Evolutionary conservation across 2,113 vertebrate genomes (phyloP).

Genomic region (Oreochromis aureus): DNA sequence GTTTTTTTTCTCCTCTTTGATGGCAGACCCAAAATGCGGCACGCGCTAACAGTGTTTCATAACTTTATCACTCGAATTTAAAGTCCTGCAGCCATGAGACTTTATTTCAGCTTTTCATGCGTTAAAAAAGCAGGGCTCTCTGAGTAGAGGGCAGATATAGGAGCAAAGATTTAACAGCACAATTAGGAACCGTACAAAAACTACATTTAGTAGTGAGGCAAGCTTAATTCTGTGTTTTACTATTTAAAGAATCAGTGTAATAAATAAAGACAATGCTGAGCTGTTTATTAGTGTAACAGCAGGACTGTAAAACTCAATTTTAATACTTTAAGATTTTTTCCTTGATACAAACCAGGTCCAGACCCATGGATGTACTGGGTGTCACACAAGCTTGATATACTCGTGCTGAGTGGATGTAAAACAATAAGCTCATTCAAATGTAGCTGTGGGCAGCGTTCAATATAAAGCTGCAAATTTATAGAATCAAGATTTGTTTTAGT

Average conservation of each 20-base stretch:
- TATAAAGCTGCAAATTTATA: background rate
- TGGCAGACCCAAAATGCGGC: conserved; percentile 12
- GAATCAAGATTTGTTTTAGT: background rate
- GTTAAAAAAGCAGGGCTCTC: background rate
- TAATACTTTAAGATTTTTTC: background rate
- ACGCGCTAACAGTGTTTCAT: background rate
- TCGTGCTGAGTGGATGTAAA: background rate
- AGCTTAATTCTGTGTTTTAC: background rate
- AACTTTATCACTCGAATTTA: conserved; percentile 1
- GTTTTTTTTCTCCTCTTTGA: conserved; percentile 4
- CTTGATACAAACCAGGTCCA: background rate
- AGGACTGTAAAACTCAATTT: background rate
- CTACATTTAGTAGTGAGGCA: background rate
- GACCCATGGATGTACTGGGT: fast-evolving
- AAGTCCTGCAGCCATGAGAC: background rate
- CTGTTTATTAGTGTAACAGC: background rate
- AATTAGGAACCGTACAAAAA: background rate
- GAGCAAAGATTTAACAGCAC: background rate
- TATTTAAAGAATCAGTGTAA: background rate
- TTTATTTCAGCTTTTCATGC: background rate
- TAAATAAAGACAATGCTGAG: background rate
- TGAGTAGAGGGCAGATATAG: background rate
- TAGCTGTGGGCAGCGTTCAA: background rate
- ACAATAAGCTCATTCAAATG: background rate
- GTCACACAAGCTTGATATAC: background rate